phyloP scores from a whole-genome alignment of 1,140 invertebrate species.

The Drosophila repletoides region DNA sequence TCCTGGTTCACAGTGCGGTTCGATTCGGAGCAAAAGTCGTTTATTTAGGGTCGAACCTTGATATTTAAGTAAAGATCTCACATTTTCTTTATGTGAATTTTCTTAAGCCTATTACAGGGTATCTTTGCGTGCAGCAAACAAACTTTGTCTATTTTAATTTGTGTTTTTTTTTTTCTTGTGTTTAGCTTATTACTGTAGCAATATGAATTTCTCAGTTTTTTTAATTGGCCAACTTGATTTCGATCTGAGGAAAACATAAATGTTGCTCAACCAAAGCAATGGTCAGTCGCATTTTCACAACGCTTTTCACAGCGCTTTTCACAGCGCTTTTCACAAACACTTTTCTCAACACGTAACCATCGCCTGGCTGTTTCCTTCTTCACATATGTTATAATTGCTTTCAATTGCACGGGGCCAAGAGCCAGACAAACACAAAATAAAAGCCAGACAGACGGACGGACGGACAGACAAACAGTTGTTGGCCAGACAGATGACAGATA shows the following conservation, averaged over 20 bases:
- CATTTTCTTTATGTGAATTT: too few species aligned
- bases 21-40: too few species aligned
- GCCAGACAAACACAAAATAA: constrained; percentile 31
- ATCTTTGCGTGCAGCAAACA: too few species aligned
- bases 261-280: constrained; percentile 28
- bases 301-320: constrained; percentile 26
- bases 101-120: too few species aligned
- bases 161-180: too few species aligned
- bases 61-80: too few species aligned
- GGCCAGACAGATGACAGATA: constrained; percentile 72
- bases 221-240: constrained; percentile 43
- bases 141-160: too few species aligned
- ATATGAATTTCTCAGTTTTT: constrained; percentile 34
- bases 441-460: constrained; percentile 20
- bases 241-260: constrained; percentile 31
- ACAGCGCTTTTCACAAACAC: constrained; percentile 18
- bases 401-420: constrained; percentile 53
- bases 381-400: constrained; percentile 70
- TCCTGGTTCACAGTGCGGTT: too few species aligned
- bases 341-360: constrained; percentile 39
- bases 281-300: constrained; percentile 35
- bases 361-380: constrained; percentile 32
- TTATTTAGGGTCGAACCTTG: too few species aligned
- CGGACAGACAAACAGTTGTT: constrained; percentile 41
- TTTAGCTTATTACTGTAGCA: constrained; percentile 7